Evolutionary conservation across 92 coral and sea anemone genomes (phyloP), one percentile per base, ranked within the genome.

Genomic region (Phenganax marumi): DNA sequence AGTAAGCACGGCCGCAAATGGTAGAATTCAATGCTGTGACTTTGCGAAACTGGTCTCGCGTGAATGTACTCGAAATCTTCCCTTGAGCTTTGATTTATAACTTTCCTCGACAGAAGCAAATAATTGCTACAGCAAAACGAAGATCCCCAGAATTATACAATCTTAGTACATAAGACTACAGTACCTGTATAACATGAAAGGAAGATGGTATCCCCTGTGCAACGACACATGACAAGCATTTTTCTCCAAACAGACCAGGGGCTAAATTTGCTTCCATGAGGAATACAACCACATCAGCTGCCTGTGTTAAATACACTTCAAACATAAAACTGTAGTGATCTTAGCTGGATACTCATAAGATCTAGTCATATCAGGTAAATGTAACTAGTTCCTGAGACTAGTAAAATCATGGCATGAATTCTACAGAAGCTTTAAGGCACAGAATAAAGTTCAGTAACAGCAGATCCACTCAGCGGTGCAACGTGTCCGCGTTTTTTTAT

Each of bases 151-250:
- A 16, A 58, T 18, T 14, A 8, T 13, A 16, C 51, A 68, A 17
- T 25, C 19, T 12, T 9, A 25, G 1, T 8, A 13, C 63, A 56
- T 14, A 13, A 8, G 17, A 19, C 7, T 8, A 14, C 63, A 47
- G 64, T 66, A 94, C 98, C 97, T 92, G 97, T 58, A 95, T 72
- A 19, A 80, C 91, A 53, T 89, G 98, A 70, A 95, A 95, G 4
- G 93, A 77, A 3, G 97, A 86, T 10, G 98, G 97, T 55, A 95
- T 77, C 11, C 98, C 98, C 81, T 95, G 98, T n/a, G 98, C 91
- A 79, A 95, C 91, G 43, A 95, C 89, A 47, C 97, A 93, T 0
- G 98, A 92, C 24, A 95, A 83, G 73, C 93, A 92, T 52, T 92
- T 91, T 72, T 95, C 98, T 54, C 96, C 97, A 68, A 88, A 86